A percentile compares a stretch with the other conserved stretches of the same genome.
These are phyloP conservation scores for Thamnophis elegans DNA, from an alignment of 2,797 vertebrate species.

Conservation along the genomic window DNA sequence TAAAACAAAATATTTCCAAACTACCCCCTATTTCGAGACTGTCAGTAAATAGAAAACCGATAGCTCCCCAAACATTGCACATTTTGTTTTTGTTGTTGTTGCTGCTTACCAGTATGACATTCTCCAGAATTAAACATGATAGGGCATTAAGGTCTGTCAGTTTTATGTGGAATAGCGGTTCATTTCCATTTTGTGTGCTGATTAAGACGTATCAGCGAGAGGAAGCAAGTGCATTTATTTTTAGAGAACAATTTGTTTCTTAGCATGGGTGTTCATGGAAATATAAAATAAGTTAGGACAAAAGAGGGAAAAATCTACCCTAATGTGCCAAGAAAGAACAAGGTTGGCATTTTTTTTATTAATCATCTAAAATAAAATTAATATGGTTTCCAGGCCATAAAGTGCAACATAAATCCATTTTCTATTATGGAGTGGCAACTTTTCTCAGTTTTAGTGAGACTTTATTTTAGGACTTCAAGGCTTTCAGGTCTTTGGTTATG, in stretches of 20 bases:
- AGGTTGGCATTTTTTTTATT: neutral
- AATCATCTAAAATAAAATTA: slow-evolving; percentile 21
- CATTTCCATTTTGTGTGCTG: neutral
- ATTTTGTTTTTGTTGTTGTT: neutral
- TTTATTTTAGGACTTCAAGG: neutral
- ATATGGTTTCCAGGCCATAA: slow-evolving; percentile 7
- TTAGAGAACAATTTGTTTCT: slow-evolving; percentile 15
- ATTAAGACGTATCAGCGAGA: slow-evolving; percentile 15
- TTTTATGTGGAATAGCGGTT: slow-evolving; percentile 6
- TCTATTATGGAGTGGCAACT: neutral
- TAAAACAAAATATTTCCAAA: neutral
- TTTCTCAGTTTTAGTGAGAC: neutral
- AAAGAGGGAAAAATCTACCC: neutral
- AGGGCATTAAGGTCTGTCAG: slow-evolving; percentile 10
- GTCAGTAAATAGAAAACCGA: neutral
- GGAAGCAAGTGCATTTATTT: slow-evolving; percentile 13
- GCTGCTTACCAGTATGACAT: neutral
- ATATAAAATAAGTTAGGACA: slow-evolving; percentile 19
- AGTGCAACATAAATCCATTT: neutral
- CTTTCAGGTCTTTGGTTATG: neutral
- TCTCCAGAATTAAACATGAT: slow-evolving; percentile 8
- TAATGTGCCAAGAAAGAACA: slow-evolving; percentile 17
- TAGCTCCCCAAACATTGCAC: accelerated
- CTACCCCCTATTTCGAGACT: neutral
- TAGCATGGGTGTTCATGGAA: neutral